Conservation (phyloP, 2,797 vertebrate genomes). For the Cheirogaleus major region DNA sequence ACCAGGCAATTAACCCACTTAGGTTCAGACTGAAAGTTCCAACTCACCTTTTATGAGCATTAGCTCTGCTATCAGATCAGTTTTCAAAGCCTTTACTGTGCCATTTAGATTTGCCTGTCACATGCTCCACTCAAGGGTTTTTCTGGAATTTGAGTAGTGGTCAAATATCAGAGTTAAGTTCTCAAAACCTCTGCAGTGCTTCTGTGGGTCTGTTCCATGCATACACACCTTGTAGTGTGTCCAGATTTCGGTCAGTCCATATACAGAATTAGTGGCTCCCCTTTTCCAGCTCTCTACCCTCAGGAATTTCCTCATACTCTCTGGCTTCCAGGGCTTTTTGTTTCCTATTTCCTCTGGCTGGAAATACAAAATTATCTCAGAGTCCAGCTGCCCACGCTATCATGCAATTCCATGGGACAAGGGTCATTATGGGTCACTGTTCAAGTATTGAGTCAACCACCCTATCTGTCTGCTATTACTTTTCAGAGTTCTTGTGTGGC, state of each 20-base stretch:
- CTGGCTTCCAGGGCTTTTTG: not conserved
- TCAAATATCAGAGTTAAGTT: not conserved
- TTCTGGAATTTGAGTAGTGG: not conserved
- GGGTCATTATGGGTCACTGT: not conserved
- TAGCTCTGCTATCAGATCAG: not conserved
- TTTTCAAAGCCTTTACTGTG: constrained; percentile 2
- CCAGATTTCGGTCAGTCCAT: not conserved
- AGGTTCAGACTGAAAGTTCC: not conserved
- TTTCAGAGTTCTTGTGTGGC: not conserved
- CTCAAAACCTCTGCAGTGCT: not conserved
- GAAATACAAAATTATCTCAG: not conserved
- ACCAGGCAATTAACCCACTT: not conserved
- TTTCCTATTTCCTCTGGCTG: not conserved
- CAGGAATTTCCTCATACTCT: not conserved
- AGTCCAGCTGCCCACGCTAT: not conserved
- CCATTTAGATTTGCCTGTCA: not conserved
- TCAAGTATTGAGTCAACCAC: not conserved
- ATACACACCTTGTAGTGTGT: not conserved
- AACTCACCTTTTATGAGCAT: not conserved
- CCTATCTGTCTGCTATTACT: not conserved
- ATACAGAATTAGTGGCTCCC: not conserved
- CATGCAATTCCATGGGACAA: not conserved
- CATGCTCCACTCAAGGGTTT: not conserved
- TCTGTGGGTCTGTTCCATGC: not conserved
- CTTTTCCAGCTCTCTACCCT: not conserved